These are phyloP conservation scores for Dunckerocampus dactyliophorus DNA, from an alignment of 2,113 vertebrate genomes.

Conservation along the genomic window DNA sequence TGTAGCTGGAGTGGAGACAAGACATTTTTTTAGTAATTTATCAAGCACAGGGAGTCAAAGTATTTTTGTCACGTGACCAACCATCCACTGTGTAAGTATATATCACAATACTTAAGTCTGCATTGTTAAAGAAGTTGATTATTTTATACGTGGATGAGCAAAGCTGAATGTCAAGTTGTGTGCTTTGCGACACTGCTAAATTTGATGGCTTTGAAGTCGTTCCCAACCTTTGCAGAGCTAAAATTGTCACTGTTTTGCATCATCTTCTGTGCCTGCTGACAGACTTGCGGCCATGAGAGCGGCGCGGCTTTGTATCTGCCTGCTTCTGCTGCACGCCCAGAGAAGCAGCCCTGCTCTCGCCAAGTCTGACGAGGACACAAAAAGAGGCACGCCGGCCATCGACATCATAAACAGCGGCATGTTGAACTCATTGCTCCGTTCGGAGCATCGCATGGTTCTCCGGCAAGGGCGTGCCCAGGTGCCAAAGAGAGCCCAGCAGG, in stretches of 20 bases:
- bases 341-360: constrained; percentile 19
- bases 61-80: constrained; percentile 37
- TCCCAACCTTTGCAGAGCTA: not conserved
- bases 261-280: not conserved
- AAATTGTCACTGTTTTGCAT: not conserved
- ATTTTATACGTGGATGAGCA: no score
- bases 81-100: constrained; percentile 44
- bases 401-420: constrained; percentile 39
- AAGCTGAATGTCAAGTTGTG: not conserved
- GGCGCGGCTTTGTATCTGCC: constrained; percentile 42
- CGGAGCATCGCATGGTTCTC: constrained; percentile 32
- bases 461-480: constrained; percentile 35
- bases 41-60: constrained; percentile 19
- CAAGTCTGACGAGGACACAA: constrained; percentile 39
- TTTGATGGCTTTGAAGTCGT: not conserved
- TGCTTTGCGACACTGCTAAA: not conserved
- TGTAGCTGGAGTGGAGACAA: constrained; percentile 3
- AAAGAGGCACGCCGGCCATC: constrained; percentile 45
- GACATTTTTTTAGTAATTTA: constrained; percentile 10
- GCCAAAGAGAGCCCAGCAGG: constrained; percentile 69
- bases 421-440: constrained; percentile 41
- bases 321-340: constrained; percentile 37
- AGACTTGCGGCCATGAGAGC: constrained; percentile 51
- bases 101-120: not conserved
- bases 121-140: not conserved